Conservation (phyloP, 1,140 invertebrate genomes). For the Antheraea pernyi region DNA sequence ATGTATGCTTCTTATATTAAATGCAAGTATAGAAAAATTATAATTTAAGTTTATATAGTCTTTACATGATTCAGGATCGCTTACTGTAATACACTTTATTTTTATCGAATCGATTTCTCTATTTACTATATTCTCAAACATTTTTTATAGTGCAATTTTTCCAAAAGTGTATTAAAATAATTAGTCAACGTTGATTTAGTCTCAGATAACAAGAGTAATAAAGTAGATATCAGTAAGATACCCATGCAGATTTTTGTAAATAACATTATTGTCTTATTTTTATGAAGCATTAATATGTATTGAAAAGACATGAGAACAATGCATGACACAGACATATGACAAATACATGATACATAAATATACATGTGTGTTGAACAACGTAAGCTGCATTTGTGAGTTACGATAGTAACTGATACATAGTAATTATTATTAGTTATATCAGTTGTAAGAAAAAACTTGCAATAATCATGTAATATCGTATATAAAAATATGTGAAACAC, state of each 20-base stretch:
- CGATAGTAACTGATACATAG: not conserved
- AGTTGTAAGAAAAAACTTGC: too few relatives aligned
- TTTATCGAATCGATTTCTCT: not conserved
- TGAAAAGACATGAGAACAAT: too few relatives aligned
- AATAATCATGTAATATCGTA: too few relatives aligned
- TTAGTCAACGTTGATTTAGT: not conserved
- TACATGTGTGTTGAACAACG: too few relatives aligned
- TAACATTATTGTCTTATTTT: too few relatives aligned
- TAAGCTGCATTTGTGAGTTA: not conserved
- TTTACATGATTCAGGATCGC: not conserved
- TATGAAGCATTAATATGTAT: too few relatives aligned
- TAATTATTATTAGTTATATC: not conserved
- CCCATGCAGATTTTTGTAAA: too few relatives aligned
- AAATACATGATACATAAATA: too few relatives aligned
- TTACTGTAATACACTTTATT: not conserved
- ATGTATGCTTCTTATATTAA: slow-evolving; percentile 21
- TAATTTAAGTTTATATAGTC: not conserved
- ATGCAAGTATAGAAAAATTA: slow-evolving; percentile 16
- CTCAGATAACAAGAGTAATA: too few relatives aligned
- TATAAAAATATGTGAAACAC: too few relatives aligned
- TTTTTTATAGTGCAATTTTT: not conserved
- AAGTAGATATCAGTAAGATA: too few relatives aligned
- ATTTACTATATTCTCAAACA: not conserved
- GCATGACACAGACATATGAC: too few relatives aligned
- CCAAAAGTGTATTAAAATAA: not conserved